These are phyloP conservation scores for Glyphotaelius pellucidus DNA, from an alignment of 2,888 invertebrate genomes.

Conservation along the genomic window DNA sequence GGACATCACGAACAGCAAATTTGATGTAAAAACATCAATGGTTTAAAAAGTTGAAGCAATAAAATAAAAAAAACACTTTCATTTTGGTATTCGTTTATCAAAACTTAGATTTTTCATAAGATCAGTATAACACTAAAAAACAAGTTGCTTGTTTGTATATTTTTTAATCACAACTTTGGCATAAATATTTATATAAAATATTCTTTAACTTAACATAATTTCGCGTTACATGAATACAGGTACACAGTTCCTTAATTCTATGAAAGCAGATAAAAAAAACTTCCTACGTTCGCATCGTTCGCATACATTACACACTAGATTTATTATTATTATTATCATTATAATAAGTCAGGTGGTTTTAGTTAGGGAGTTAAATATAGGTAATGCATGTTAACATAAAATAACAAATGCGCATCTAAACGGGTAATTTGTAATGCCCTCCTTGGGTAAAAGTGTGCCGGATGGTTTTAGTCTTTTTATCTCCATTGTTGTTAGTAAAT, in stretches of 20 bases:
- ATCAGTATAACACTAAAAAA: background rate
- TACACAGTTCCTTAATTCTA: constrained; percentile 10
- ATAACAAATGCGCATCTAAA: background rate
- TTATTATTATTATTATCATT: background rate
- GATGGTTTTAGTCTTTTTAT: constrained; percentile 29
- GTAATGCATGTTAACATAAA: background rate
- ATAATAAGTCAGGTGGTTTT: background rate
- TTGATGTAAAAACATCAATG: background rate
- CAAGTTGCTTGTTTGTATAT: background rate
- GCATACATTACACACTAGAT: background rate
- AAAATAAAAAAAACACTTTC: background rate
- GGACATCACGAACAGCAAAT: background rate
- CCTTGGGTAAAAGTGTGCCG: constrained; percentile 53
- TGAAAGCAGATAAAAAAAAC: background rate
- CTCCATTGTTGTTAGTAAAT: constrained; percentile 42
- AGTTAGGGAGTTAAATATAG: background rate
- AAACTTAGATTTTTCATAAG: background rate
- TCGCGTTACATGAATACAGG: background rate
- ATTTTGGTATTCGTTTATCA: background rate
- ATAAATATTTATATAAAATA: background rate
- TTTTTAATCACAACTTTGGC: background rate
- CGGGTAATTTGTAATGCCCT: background rate
- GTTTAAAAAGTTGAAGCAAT: background rate
- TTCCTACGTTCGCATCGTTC: no score
- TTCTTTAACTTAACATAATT: background rate